Conservation (phyloP, 2,113 vertebrate species). For the Aegithalos caudatus region DNA sequence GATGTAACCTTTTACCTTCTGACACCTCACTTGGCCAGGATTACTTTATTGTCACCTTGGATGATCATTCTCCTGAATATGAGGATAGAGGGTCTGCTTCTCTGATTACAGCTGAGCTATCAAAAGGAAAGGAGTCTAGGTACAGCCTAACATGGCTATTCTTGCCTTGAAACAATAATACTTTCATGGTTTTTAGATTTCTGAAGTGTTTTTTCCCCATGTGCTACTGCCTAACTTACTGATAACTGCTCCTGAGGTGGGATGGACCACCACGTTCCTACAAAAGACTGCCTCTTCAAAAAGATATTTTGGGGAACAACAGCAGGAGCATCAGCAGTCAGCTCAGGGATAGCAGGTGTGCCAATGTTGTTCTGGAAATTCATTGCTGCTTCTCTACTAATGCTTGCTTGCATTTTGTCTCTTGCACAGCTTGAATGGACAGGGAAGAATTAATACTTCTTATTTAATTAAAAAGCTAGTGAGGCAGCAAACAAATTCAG, state of each 20-base stretch:
- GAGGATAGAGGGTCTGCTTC: not conserved
- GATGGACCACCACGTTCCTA: not conserved
- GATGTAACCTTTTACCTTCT: not conserved
- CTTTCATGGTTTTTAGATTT: not conserved
- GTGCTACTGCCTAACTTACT: not conserved
- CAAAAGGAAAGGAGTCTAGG: not conserved
- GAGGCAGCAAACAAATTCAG: not conserved
- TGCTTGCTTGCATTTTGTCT: not conserved
- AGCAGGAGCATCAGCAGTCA: not conserved
- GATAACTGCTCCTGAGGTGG: not conserved
- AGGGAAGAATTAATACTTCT: not conserved
- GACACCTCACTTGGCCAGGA: not conserved
- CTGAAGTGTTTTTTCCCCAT: not conserved
- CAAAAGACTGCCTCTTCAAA: not conserved
- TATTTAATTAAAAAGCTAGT: constrained; percentile 32
- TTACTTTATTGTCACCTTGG: not conserved
- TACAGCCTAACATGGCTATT: not conserved
- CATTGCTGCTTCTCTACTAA: not conserved
- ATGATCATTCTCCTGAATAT: not conserved
- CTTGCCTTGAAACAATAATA: constrained; percentile 6
- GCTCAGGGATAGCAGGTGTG: not conserved
- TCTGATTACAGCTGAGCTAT: not conserved
- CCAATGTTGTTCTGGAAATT: not conserved
- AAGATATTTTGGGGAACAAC: not conserved
- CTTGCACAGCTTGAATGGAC: not conserved